Percentiles rank a stretch among this genome's conserved stretches.
phyloP scores from a whole-genome alignment of 2,113 vertebrate genomes.

The Colistium nudipinnis region DNA sequence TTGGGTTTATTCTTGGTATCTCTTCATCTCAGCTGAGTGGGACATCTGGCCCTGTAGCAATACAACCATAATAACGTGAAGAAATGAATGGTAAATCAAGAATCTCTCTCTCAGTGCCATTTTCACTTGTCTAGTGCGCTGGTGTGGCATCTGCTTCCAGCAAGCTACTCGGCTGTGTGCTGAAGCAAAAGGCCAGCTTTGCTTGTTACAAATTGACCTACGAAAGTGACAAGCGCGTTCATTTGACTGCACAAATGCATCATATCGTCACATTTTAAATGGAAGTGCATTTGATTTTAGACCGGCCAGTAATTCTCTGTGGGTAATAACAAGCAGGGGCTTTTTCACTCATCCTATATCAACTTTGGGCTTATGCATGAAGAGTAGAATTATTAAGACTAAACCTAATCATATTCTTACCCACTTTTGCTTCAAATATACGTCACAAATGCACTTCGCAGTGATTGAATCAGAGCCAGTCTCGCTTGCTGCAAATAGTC shows the following conservation, averaged over 20 bases:
- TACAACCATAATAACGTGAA: slow-evolving; percentile 41
- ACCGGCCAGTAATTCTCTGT: not conserved
- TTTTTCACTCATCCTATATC: not conserved
- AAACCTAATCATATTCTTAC: slow-evolving; percentile 3
- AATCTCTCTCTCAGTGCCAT: slow-evolving; percentile 26
- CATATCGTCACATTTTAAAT: slow-evolving; percentile 1
- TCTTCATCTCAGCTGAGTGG: slow-evolving; percentile 59
- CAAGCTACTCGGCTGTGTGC: slow-evolving; percentile 27
- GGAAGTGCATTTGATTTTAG: not conserved
- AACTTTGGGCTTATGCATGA: not conserved
- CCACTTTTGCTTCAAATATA: slow-evolving; percentile 7
- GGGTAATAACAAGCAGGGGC: not conserved
- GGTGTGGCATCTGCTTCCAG: slow-evolving; percentile 36
- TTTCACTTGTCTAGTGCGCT: slow-evolving; percentile 29
- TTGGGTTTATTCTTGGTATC: slow-evolving; percentile 63
- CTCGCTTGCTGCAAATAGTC: slow-evolving; percentile 32
- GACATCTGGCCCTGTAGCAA: slow-evolving; percentile 66
- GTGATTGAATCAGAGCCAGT: slow-evolving; percentile 31
- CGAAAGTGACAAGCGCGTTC: slow-evolving; percentile 16
- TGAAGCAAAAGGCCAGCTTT: slow-evolving; percentile 33
- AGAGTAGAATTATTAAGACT: not conserved
- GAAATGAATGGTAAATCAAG: slow-evolving; percentile 51
- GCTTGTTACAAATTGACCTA: slow-evolving; percentile 41
- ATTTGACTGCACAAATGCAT: slow-evolving; percentile 23
- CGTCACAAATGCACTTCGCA: slow-evolving; percentile 19